Percentiles rank a stretch among this genome's conserved stretches.
Conservation (phyloP, 2,797 vertebrate species). For the Sitta carolinensis region DNA sequence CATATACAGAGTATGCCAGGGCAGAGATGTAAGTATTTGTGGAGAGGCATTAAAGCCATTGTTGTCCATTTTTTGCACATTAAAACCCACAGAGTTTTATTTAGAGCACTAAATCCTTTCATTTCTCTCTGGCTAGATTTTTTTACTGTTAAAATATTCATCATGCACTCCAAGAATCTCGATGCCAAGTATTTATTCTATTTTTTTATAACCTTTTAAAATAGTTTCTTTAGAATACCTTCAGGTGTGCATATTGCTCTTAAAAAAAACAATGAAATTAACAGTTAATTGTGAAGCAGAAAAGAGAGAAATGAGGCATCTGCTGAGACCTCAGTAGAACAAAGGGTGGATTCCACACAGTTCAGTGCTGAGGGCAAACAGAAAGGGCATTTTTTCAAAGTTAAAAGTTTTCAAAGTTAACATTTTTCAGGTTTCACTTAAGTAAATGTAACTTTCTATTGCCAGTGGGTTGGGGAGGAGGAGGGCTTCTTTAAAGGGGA, state of each 20-base stretch:
- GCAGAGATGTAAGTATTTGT: conserved; percentile 64
- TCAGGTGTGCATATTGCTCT: conserved; percentile 64
- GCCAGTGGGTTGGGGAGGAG: fast-evolving
- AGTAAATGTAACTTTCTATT: background rate
- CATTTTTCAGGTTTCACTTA: background rate
- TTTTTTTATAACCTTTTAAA: conserved; percentile 71
- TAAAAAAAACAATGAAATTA: conserved; percentile 29
- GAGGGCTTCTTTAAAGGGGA: background rate
- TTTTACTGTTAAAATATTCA: conserved; percentile 89
- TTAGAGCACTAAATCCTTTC: conserved; percentile 79
- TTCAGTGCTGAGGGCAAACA: background rate
- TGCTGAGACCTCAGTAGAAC: background rate
- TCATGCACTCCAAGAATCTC: conserved; percentile 76
- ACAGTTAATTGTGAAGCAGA: conserved; percentile 42
- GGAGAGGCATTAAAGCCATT: conserved; percentile 69
- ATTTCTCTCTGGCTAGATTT: conserved; percentile 74
- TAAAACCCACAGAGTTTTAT: conserved; percentile 83
- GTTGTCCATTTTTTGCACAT: conserved; percentile 81
- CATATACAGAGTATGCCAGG: background rate
- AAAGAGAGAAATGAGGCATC: conserved; percentile 24
- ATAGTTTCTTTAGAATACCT: conserved; percentile 69
- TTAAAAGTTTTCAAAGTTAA: background rate
- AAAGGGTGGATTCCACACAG: background rate
- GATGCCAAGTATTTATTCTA: conserved; percentile 70
- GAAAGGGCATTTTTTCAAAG: background rate